Percentiles rank a stretch among this genome's conserved stretches.
Evolutionary conservation across 2,888 invertebrate genomes (phyloP).

Genomic region (Fragum sueziense): DNA sequence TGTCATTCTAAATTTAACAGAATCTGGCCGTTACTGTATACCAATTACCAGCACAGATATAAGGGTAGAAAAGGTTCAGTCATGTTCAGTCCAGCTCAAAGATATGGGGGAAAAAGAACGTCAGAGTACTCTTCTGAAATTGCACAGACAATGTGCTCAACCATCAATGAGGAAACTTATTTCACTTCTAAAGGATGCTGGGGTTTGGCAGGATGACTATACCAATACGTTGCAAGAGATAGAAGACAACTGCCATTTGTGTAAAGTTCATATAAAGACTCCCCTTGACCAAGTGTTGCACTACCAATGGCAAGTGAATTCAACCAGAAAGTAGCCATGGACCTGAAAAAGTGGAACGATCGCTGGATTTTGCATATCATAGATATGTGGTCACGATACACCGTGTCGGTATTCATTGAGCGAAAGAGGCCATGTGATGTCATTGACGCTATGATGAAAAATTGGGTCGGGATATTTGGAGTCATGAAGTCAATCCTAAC

Average conservation of each 20-base stretch:
- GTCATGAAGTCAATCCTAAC: slow-evolving; percentile 42
- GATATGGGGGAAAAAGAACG: slow-evolving; percentile 23
- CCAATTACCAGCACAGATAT: slow-evolving; percentile 29
- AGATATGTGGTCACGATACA: too few relatives aligned
- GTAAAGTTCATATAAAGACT: slow-evolving; percentile 32
- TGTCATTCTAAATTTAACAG: slow-evolving; percentile 38
- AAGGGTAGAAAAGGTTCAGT: slow-evolving; percentile 38
- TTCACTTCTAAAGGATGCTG: slow-evolving; percentile 37
- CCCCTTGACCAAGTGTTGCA: slow-evolving; percentile 44
- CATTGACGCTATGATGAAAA: too few relatives aligned
- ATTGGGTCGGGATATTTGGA: too few relatives aligned
- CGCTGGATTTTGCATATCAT: too few relatives aligned
- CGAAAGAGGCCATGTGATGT: too few relatives aligned
- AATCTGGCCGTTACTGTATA: slow-evolving; percentile 47
- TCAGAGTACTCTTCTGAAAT: slow-evolving; percentile 32
- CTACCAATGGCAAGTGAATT: slow-evolving; percentile 37
- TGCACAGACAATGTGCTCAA: slow-evolving; percentile 60
- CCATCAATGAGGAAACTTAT: slow-evolving; percentile 34
- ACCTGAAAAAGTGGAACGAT: slow-evolving; percentile 43
- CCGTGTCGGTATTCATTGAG: too few relatives aligned
- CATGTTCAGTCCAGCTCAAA: slow-evolving; percentile 39
- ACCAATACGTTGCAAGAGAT: slow-evolving; percentile 12
- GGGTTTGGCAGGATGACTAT: slow-evolving; percentile 50
- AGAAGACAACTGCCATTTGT: slow-evolving; percentile 4
- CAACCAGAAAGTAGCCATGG: slow-evolving; percentile 49